Evolutionary conservation across 2,888 invertebrate genomes (phyloP).

Genomic region (Clanis bilineata): DNA sequence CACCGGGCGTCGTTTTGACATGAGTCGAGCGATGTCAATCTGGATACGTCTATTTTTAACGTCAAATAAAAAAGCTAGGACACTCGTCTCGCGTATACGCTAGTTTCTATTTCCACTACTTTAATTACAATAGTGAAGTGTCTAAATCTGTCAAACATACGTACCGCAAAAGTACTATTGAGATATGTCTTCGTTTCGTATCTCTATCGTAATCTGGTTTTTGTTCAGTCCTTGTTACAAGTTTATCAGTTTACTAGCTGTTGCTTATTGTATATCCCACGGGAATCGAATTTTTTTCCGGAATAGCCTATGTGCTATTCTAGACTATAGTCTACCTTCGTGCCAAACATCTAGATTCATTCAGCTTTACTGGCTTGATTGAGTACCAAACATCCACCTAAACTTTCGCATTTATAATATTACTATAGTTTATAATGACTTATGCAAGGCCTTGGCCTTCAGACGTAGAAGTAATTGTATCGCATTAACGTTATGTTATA

Average conservation of each 20-base stretch:
- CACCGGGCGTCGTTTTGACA: not conserved
- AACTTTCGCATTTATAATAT: no score
- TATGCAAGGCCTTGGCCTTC: slow-evolving; percentile 1
- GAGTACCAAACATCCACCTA: no score
- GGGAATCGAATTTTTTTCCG: no score
- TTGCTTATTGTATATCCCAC: no score
- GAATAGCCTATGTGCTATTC: no score
- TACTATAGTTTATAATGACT: not conserved
- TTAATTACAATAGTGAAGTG: not conserved
- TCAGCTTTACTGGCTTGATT: no score
- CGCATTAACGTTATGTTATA: not conserved
- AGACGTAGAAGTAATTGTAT: slow-evolving; percentile 4
- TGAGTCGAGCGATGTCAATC: not conserved
- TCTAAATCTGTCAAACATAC: not conserved
- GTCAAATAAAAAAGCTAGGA: not conserved
- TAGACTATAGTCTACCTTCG: no score
- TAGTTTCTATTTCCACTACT: slow-evolving; percentile 7
- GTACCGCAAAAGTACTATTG: not conserved
- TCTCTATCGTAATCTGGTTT: not conserved
- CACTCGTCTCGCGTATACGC: slow-evolving; percentile 7
- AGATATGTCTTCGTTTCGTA: not conserved
- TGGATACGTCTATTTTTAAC: not conserved
- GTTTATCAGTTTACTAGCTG: no score
- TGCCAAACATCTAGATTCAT: no score
- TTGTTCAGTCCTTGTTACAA: not conserved